A percentile compares a stretch with the other conserved stretches of the same genome.
phyloP scores from a whole-genome alignment of 2,888 invertebrate species.

The Boloria euphrosyne region DNA sequence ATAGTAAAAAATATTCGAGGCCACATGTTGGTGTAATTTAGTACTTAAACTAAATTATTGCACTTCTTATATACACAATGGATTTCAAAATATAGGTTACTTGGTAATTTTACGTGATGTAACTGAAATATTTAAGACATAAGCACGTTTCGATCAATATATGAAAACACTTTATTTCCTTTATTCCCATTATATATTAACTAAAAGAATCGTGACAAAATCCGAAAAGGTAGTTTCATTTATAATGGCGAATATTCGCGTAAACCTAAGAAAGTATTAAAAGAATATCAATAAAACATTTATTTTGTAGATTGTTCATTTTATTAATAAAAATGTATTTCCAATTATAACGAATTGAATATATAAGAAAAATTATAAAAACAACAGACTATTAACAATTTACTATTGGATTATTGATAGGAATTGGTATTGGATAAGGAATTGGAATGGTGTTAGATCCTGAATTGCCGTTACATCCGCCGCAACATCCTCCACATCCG shows the following conservation, averaged over 20 bases:
- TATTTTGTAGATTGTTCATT: conserved; percentile 1
- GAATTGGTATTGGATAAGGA: conserved; percentile 57
- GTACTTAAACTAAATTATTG: conserved; percentile 43
- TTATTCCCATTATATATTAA: no score
- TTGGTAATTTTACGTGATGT: conserved; percentile 50
- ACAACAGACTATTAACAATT: conserved; percentile 30
- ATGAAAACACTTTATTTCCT: background rate
- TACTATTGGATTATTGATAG: conserved; percentile 48
- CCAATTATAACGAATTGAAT: no score
- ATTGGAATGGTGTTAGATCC: conserved; percentile 49
- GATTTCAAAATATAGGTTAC: conserved; percentile 63
- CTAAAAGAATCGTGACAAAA: no score
- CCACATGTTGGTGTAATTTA: conserved; percentile 60
- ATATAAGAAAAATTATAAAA: conserved; percentile 12
- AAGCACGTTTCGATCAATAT: conserved; percentile 55
- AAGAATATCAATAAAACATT: conserved; percentile 21
- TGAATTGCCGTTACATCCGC: conserved; percentile 41
- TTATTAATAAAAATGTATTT: background rate
- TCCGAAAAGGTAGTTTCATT: no score
- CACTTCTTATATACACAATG: conserved; percentile 60
- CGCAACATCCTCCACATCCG: conserved; percentile 40
- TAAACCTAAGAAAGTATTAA: no score
- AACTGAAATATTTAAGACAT: conserved; percentile 45
- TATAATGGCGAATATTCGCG: no score
- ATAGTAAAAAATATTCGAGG: conserved; percentile 41